Evolutionary conservation across 1,140 invertebrate genomes (phyloP).

Genomic region (Bradynema listronoti): DNA sequence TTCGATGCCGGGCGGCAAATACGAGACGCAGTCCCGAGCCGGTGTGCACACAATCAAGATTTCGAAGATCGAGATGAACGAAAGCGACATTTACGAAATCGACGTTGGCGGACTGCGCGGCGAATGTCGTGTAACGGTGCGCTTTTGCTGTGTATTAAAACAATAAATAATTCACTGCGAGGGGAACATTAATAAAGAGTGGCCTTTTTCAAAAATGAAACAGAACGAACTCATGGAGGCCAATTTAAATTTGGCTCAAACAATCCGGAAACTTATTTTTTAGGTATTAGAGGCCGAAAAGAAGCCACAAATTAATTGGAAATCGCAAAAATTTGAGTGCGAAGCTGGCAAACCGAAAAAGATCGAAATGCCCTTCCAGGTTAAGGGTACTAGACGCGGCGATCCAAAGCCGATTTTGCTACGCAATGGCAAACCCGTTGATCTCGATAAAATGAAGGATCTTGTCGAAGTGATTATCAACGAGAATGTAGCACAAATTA

Average conservation of each 20-base stretch:
- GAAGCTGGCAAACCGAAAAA: constrained; percentile 53
- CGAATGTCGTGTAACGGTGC: constrained; percentile 41
- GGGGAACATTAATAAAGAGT: too few species aligned
- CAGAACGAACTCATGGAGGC: neutral
- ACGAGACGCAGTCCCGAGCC: constrained; percentile 49
- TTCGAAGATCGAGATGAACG: constrained; percentile 57
- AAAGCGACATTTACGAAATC: constrained; percentile 55
- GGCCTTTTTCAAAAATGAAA: neutral
- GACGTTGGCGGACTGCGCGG: constrained; percentile 51
- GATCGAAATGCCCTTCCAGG: constrained; percentile 51
- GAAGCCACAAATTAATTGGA: constrained; percentile 55
- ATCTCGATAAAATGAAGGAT: constrained; percentile 48
- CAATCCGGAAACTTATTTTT: neutral
- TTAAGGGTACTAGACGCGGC: constrained; percentile 56
- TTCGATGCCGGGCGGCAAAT: constrained; percentile 57
- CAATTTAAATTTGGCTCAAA: neutral
- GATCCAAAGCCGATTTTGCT: constrained; percentile 53
- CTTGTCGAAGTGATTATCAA: constrained; percentile 49
- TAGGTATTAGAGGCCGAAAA: constrained; percentile 46
- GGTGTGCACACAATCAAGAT: constrained; percentile 55
- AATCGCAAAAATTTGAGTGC: constrained; percentile 56
- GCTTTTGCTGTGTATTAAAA: too few species aligned
- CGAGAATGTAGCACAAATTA: constrained; percentile 55
- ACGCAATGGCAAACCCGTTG: constrained; percentile 55
- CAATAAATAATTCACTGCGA: too few species aligned